Evolutionary conservation across 2,113 vertebrate species (phyloP).

Genomic region (Gallinago undulata): DNA sequence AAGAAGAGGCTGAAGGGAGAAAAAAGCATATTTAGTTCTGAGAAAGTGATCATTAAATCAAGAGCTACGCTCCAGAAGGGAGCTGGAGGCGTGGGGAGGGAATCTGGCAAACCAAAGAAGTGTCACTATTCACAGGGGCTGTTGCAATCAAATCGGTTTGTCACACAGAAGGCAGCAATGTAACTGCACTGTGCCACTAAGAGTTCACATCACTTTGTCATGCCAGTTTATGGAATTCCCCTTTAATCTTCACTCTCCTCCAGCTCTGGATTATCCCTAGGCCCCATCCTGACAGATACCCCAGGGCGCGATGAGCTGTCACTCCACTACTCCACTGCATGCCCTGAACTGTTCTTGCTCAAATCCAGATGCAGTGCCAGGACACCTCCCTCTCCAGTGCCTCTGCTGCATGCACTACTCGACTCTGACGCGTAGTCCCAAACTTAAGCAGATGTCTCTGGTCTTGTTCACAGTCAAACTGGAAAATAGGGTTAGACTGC

Average conservation of each 20-base stretch:
- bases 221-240: not conserved
- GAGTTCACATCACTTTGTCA: not conserved
- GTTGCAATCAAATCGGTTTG: not conserved
- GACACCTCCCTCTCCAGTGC: not conserved
- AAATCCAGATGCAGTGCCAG: rapidly evolving
- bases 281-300: not conserved
- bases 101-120: not conserved
- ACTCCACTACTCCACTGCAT: not conserved
- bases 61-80: not conserved
- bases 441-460: not conserved
- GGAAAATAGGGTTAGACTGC: not conserved
- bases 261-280: not conserved
- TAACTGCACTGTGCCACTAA: not conserved
- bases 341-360: not conserved
- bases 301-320: not conserved
- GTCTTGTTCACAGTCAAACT: not conserved
- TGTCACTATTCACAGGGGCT: not conserved
- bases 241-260: not conserved
- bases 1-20: not conserved
- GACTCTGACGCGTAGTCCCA: not conserved
- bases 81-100: not conserved
- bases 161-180: not conserved
- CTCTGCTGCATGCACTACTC: not conserved
- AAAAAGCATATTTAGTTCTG: not conserved
- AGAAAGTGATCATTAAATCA: not conserved